phyloP scores from a whole-genome alignment of 1,140 invertebrate genomes.

The Saccostrea cuccullata region DNA sequence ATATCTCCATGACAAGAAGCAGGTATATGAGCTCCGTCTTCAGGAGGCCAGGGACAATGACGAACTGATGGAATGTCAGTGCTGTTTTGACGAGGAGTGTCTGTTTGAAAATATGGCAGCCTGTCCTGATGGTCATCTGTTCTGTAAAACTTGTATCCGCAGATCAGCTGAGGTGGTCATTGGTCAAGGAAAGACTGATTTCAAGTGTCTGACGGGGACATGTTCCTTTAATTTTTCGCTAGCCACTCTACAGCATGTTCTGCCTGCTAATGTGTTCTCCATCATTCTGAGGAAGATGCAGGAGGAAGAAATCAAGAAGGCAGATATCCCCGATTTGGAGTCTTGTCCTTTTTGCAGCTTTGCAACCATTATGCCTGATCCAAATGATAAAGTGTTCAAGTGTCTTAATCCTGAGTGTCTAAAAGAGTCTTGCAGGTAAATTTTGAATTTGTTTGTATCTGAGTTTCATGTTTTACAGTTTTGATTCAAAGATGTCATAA shows the following conservation, averaged over 20 bases:
- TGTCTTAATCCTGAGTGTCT: slow-evolving; percentile 84
- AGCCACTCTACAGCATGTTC: slow-evolving; percentile 73
- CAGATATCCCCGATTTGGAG: slow-evolving; percentile 82
- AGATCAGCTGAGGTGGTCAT: slow-evolving; percentile 80
- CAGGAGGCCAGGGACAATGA: slow-evolving; percentile 75
- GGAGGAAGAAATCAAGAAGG: slow-evolving; percentile 82
- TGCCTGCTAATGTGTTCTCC: slow-evolving; percentile 81
- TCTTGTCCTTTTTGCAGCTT: slow-evolving; percentile 84
- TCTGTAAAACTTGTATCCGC: slow-evolving; percentile 82
- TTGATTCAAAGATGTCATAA: no score
- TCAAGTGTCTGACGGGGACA: slow-evolving; percentile 79
- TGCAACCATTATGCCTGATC: slow-evolving; percentile 81
- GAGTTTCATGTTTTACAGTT: no score
- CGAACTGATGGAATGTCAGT: slow-evolving; percentile 80
- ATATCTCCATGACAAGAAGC: slow-evolving; percentile 26
- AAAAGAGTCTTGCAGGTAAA: slow-evolving; percentile 83
- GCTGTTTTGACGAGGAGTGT: slow-evolving; percentile 83
- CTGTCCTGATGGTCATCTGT: slow-evolving; percentile 82
- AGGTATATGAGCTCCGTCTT: slow-evolving; percentile 5
- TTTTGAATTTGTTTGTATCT: not conserved
- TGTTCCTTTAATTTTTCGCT: slow-evolving; percentile 71
- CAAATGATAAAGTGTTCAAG: slow-evolving; percentile 83
- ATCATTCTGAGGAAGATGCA: slow-evolving; percentile 81
- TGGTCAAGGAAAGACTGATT: slow-evolving; percentile 80
- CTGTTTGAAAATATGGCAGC: slow-evolving; percentile 81